These are phyloP conservation scores for Sorex fumeus DNA, from an alignment of 2,113 vertebrate genomes.

Conservation along the genomic window DNA sequence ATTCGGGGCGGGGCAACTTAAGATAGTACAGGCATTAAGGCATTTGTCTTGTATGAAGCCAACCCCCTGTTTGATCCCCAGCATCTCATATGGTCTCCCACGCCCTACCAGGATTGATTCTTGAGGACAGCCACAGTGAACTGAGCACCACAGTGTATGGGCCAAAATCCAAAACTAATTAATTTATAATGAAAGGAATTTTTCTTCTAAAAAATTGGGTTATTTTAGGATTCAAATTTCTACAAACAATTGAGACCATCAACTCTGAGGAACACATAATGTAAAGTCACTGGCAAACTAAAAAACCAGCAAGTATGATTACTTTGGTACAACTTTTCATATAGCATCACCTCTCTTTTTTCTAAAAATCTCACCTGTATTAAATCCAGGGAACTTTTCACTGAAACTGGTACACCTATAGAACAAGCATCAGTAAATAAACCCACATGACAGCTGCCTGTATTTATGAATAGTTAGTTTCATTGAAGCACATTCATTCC, in stretches of 20 bases:
- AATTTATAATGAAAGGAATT: neutral
- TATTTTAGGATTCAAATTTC: conserved; percentile 25
- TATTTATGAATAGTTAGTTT: conserved; percentile 32
- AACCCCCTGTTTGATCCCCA: too few species aligned
- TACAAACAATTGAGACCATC: neutral
- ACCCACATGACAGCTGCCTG: neutral
- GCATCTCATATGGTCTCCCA: too few species aligned
- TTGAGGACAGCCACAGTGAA: too few species aligned
- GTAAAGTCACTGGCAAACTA: neutral
- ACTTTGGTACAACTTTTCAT: neutral
- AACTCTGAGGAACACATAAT: neutral
- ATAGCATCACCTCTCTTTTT: neutral
- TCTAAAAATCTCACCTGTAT: neutral
- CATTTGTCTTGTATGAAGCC: too few species aligned
- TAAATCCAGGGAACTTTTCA: neutral
- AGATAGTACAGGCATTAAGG: too few species aligned
- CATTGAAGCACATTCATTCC: neutral
- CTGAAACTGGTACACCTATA: neutral
- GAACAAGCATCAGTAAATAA: neutral
- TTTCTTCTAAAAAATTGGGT: neutral
- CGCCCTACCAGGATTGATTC: too few species aligned
- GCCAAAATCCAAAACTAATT: too few species aligned
- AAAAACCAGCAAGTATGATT: neutral
- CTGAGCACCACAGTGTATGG: too few species aligned
- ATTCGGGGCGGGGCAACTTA: too few species aligned